Conservation (phyloP, 2,113 vertebrate genomes). For the Hepsetus odoe region DNA sequence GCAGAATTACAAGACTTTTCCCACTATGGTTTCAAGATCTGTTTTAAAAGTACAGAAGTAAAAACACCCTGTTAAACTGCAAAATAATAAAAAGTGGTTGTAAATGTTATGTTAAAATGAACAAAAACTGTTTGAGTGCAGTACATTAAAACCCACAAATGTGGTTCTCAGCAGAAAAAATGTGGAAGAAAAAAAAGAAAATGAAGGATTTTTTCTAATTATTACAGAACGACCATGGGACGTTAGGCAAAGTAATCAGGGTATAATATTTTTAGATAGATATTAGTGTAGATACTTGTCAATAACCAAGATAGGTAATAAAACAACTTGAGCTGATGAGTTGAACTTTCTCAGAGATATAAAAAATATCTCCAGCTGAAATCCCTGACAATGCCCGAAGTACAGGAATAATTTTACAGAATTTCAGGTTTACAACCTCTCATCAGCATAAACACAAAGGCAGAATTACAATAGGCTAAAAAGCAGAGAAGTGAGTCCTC, state of each 20-base stretch:
- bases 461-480: background rate
- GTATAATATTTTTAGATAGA: background rate
- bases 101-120: background rate
- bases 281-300: background rate
- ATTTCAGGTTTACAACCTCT: constrained; percentile 13
- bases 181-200: too few relatives aligned
- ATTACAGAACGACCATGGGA: too few relatives aligned
- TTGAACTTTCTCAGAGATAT: background rate
- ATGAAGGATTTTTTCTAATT: too few relatives aligned
- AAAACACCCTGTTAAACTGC: too few relatives aligned
- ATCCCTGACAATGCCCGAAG: background rate
- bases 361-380: background rate
- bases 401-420: background rate
- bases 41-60: too few relatives aligned
- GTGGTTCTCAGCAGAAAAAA: background rate
- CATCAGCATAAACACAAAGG: constrained; percentile 2
- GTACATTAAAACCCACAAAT: background rate
- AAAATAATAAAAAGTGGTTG: background rate
- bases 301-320: background rate
- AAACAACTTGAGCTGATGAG: background rate
- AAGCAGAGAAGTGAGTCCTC: background rate
- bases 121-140: background rate
- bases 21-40: too few relatives aligned
- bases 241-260: background rate
- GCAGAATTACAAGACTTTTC: too few relatives aligned